Percentiles rank a stretch among this genome's conserved stretches.
phyloP scores from a whole-genome alignment of 2,888 invertebrate species.

The Tortricodes alternella region DNA sequence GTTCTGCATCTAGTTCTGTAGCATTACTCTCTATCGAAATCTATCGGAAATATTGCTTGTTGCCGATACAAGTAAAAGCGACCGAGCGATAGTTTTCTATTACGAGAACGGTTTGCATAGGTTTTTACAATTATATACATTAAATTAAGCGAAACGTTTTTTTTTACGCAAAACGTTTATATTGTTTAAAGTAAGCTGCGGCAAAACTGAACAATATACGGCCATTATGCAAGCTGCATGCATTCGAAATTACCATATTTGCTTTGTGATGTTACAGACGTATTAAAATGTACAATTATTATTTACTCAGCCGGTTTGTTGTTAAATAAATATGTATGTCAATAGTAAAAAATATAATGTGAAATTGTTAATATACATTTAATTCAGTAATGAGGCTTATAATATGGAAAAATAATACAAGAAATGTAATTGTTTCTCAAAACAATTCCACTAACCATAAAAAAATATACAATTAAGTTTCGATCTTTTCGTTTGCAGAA shows the following conservation, averaged over 20 bases:
- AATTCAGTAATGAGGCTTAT: not conserved
- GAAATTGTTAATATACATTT: not conserved
- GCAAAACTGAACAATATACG: not conserved
- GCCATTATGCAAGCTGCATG: not conserved
- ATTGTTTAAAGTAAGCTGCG: not conserved
- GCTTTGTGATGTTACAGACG: constrained; percentile 2
- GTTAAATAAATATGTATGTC: not conserved
- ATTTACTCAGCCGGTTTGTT: not conserved
- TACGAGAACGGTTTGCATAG: no score
- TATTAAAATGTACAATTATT: not conserved
- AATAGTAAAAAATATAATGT: not conserved
- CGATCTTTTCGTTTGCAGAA: not conserved
- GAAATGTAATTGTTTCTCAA: not conserved
- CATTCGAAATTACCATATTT: constrained; percentile 4
- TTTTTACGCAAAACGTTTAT: not conserved
- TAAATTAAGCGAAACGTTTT: not conserved
- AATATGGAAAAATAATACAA: not conserved
- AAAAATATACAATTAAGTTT: no score
- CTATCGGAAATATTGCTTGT: no score
- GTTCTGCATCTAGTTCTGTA: no score
- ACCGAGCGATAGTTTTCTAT: no score
- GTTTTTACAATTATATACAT: no score
- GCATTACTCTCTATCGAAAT: no score
- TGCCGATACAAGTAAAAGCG: no score
- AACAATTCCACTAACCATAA: not conserved